A percentile compares a stretch with the other conserved stretches of the same genome.
These are phyloP conservation scores for Lutjanus campechanus DNA, from an alignment of 2,797 vertebrate genomes.

Conservation along the genomic window DNA sequence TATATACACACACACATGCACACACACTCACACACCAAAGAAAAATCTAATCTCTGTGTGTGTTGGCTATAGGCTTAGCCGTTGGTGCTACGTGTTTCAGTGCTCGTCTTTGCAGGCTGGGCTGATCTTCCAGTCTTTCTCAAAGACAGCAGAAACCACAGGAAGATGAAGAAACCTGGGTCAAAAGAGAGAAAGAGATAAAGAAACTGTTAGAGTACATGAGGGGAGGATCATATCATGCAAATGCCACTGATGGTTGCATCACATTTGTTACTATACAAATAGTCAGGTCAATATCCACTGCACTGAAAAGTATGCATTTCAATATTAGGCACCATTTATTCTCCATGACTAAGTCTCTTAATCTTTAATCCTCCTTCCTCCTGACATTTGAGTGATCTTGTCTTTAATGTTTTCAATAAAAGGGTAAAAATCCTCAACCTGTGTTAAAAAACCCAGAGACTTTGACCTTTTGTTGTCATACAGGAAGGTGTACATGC, in stretches of 20 bases:
- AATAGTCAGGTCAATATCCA: not conserved
- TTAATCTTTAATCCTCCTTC: not conserved
- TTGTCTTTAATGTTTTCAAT: not conserved
- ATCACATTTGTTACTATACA: not conserved
- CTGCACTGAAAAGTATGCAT: not conserved
- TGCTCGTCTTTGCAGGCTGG: not conserved
- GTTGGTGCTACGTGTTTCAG: conserved; percentile 14
- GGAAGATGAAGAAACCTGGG: conserved; percentile 73
- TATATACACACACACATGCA: not conserved
- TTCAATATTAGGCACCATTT: not conserved
- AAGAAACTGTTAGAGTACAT: not conserved
- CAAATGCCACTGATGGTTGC: conserved; percentile 3
- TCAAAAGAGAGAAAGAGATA: not conserved
- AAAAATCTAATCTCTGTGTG: not conserved
- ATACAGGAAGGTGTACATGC: not conserved
- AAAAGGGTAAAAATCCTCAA: not conserved
- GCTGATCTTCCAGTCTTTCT: conserved; percentile 6
- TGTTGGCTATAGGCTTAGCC: not conserved
- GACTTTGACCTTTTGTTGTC: not conserved
- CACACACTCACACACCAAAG: not conserved
- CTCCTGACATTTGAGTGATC: not conserved
- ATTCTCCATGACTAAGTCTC: not conserved
- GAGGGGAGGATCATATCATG: conserved; percentile 9
- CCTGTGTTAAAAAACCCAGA: not conserved
- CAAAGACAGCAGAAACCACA: conserved; percentile 66